Evolutionary conservation across 2,113 vertebrate species (phyloP), one percentile per base, ranked within the genome.

Genomic region (Ammodramus savannarum): DNA sequence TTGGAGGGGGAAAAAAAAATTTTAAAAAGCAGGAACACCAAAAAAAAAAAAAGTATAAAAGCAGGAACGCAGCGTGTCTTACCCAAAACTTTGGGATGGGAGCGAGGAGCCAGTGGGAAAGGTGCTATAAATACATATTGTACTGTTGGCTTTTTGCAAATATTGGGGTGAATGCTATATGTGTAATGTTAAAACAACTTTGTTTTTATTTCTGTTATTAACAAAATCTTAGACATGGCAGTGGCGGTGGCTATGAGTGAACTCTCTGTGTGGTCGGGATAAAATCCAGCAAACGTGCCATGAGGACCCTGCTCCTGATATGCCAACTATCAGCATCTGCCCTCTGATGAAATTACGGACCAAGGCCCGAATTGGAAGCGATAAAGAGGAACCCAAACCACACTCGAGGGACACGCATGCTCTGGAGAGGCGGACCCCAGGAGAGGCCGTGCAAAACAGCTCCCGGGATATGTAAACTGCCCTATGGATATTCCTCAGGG

Each of bases 281-380:
- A 16, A 25, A 22, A 36, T 16, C n/a, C 57, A 58, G 57, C 9
- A 10, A 11, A 11, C 1, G 21, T 10, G n/a, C 22, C 9, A 25
- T 11, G 57, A 4, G 57, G n/a, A 25, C 14, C 57, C 57, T 16
- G 14, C n/a, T 7, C 4, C 7, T 25, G 57, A 36, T 36, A 6
- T 5, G 4, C 57, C 57, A 36, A 1, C 57, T 25, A 11, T 16
- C 57, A 25, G 57, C n/a, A 16, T 16, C 57, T 58, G 14, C 21
- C 10, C 0, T 34, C n/a, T 36, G 57, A 34, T 16, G 22, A 3
- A 7, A 58, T 15, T 2, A 1, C 4, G 21, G 57, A 25, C 10
- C n/a, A 7, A 23, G 55, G 55, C 14, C 55, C 55, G 10, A 5
- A 23, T 9, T 58, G 55, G n/a, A 16, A 58, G 55, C 6, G 55